A percentile compares a stretch with the other conserved stretches of the same genome.
These are phyloP conservation scores for Xenotilapia leptura DNA, from an alignment of 2,113 vertebrate genomes.

Conservation along the genomic window DNA sequence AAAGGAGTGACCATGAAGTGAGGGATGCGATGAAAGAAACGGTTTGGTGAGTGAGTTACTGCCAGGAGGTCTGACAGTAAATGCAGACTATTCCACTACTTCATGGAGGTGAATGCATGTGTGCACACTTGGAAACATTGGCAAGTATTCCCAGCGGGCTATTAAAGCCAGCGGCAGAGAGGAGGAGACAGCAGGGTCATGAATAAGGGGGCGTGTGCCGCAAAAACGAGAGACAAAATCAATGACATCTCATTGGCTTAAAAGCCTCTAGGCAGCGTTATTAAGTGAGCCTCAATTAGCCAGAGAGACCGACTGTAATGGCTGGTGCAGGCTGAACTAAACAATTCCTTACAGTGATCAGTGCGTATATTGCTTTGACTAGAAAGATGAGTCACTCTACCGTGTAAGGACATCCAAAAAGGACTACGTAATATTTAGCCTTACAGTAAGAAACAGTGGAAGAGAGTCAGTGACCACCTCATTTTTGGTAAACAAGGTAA, in stretches of 20 bases:
- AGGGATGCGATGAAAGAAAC: constrained; percentile 29
- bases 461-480: not conserved
- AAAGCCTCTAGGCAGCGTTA: constrained; percentile 57
- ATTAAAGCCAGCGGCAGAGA: constrained; percentile 30
- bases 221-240: constrained; percentile 51
- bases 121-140: constrained; percentile 30
- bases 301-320: constrained; percentile 20
- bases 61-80: constrained; percentile 43
- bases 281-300: constrained; percentile 63
- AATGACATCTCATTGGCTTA: constrained; percentile 68
- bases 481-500: not conserved
- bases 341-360: not conserved
- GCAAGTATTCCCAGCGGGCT: constrained; percentile 28
- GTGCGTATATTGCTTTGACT: not conserved
- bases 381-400: constrained; percentile 8
- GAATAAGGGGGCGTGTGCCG: constrained; percentile 13
- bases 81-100: constrained; percentile 51
- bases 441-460: not conserved
- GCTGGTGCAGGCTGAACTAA: constrained; percentile 3
- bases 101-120: constrained; percentile 28
- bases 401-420: not conserved
- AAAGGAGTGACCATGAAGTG: not conserved
- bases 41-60: constrained; percentile 41
- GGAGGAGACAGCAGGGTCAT: constrained; percentile 23
- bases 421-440: not conserved